phyloP scores from a whole-genome alignment of 2,113 vertebrate genomes.

The Narcine bancroftii region DNA sequence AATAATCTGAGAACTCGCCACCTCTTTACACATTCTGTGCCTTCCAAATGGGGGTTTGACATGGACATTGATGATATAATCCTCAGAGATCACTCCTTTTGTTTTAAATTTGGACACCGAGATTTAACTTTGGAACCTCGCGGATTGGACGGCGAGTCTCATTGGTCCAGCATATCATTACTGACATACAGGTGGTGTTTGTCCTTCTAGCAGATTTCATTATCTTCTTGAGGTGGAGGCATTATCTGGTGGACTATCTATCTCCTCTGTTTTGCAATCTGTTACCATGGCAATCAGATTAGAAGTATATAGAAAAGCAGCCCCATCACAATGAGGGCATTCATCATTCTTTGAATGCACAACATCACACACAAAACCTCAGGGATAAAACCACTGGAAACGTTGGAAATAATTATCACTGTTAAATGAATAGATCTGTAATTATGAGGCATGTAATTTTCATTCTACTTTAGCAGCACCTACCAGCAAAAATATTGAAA shows the following conservation, averaged over 20 bases:
- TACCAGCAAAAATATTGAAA: background rate
- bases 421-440: background rate
- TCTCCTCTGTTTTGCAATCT: background rate
- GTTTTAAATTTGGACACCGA: background rate
- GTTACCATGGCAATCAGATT: background rate
- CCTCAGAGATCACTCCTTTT: background rate
- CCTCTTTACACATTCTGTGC: too few relatives aligned
- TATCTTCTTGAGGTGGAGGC: background rate
- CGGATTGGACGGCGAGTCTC: background rate
- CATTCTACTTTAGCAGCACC: background rate
- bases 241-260: background rate
- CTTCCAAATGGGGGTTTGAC: too few relatives aligned
- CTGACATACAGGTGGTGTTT: background rate
- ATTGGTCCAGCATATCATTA: background rate
- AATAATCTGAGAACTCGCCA: too few relatives aligned
- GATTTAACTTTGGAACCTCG: background rate
- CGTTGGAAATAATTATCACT: background rate
- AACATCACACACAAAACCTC: background rate
- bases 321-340: background rate
- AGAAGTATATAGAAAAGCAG: background rate
- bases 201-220: background rate
- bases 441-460: background rate
- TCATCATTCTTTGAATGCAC: background rate
- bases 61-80: too few relatives aligned
- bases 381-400: background rate